Evolutionary conservation across 2,888 invertebrate genomes (phyloP).

Genomic region (Cerceris rybyensis): DNA sequence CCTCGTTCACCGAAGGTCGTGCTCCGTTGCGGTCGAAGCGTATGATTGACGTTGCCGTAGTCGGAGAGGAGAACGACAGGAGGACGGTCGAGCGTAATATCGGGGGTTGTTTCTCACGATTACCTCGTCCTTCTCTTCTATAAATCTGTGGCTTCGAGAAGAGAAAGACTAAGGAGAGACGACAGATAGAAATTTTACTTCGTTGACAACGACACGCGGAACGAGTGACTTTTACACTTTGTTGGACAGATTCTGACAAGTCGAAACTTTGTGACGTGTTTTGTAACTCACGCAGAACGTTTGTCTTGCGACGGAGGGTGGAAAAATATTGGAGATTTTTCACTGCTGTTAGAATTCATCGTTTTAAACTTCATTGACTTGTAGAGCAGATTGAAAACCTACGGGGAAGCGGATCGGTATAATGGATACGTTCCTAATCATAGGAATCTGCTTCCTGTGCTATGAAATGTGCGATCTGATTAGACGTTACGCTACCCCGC

Average conservation of each 20-base stretch:
- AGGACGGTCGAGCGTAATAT: conserved; percentile 21
- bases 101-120: conserved; percentile 23
- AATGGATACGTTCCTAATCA: conserved; percentile 87
- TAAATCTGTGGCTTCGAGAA: neutral
- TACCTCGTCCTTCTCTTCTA: neutral
- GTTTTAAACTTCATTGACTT: neutral
- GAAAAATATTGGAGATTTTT: no score
- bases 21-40: conserved; percentile 20
- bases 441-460: conserved; percentile 87
- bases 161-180: neutral
- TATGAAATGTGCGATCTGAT: conserved; percentile 87
- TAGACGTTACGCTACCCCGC: conserved; percentile 74
- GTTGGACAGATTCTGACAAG: neutral
- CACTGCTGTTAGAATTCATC: no score
- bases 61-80: conserved; percentile 9
- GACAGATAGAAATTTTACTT: neutral
- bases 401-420: conserved; percentile 40
- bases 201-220: neutral
- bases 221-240: neutral
- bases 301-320: no score
- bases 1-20: conserved; percentile 17
- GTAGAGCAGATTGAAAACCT: neutral
- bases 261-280: neutral
- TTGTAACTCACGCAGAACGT: no score
- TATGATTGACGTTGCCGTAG: conserved; percentile 47